phyloP scores from a whole-genome alignment of 1,140 invertebrate species.

The Orchestia grillus region DNA sequence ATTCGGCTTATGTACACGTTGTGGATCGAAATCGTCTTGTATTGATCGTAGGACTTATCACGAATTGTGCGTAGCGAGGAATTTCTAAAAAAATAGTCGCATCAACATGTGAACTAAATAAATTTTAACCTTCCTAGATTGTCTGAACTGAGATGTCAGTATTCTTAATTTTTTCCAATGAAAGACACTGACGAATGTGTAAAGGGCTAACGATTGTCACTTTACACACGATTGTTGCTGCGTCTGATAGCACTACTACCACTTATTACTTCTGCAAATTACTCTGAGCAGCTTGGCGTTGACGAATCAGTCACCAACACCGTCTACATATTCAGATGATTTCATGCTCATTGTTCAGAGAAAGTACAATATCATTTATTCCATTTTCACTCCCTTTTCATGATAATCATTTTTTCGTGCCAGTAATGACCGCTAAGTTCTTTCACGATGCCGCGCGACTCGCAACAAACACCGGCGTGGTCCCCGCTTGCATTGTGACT shows the following conservation, averaged over 20 bases:
- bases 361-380: neutral
- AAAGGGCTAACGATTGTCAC: neutral
- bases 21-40: neutral
- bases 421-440: neutral
- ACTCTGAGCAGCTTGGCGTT: neutral
- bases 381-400: neutral
- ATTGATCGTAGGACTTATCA: neutral
- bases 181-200: neutral
- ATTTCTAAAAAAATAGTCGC: neutral
- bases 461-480: neutral
- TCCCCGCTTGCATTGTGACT: neutral
- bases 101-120: neutral
- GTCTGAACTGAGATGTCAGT: neutral
- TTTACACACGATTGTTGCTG: neutral
- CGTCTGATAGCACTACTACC: neutral
- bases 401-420: neutral
- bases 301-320: neutral
- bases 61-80: neutral
- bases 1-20: neutral
- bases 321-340: neutral
- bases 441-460: neutral
- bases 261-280: neutral
- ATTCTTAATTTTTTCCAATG: neutral
- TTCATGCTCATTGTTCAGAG: neutral
- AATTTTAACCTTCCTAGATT: neutral